Conservation (phyloP, 2,113 vertebrate genomes). For the Dasyornis broadbenti region DNA sequence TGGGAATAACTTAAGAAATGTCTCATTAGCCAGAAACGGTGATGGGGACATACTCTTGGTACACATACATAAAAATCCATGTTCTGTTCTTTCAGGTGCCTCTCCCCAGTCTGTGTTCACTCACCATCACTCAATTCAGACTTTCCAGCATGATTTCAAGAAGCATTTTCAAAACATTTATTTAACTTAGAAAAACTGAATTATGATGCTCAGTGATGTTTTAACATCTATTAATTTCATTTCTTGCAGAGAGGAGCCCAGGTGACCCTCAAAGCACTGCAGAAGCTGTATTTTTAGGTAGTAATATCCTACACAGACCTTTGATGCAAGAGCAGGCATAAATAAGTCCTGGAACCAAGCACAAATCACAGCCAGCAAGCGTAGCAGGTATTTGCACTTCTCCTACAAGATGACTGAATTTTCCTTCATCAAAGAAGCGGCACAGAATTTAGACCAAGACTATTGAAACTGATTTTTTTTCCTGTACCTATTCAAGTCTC, state of each 20-base stretch:
- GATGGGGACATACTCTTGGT: neutral
- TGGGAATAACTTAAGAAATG: neutral
- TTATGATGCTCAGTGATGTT: neutral
- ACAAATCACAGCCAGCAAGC: neutral
- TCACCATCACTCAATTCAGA: neutral
- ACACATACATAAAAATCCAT: neutral
- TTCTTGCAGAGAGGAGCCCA: neutral
- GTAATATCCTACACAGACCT: neutral
- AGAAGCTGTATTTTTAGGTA: neutral
- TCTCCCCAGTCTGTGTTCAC: neutral
- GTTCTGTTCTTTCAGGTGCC: neutral
- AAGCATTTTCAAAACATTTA: neutral
- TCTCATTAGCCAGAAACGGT: neutral
- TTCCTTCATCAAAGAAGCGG: neutral
- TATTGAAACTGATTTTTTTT: neutral
- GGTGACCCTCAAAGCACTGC: neutral
- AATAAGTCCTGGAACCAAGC: neutral
- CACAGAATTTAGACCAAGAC: neutral
- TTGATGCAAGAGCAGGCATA: neutral
- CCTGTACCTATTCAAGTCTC: neutral
- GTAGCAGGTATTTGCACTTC: neutral
- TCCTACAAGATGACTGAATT: neutral
- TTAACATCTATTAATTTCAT: neutral
- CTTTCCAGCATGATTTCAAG: neutral
- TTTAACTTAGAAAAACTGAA: neutral